Conservation (phyloP, 2,888 invertebrate genomes). For the Pachydiplax longipennis region DNA sequence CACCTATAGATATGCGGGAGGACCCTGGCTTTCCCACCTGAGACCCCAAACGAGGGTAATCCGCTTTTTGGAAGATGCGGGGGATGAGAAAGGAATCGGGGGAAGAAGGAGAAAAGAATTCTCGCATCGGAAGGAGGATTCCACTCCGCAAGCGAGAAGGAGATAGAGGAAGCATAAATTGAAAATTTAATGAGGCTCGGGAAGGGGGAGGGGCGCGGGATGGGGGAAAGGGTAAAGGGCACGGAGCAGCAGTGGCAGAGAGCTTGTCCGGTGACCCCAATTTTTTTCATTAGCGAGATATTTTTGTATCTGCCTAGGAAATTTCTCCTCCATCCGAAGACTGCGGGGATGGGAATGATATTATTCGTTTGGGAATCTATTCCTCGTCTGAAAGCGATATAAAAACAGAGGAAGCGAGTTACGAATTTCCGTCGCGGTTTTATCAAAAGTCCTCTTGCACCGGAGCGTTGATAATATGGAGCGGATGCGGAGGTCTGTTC, state of each 20-base stretch:
- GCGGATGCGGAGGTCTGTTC: neutral
- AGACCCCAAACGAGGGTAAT: neutral
- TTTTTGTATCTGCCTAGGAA: neutral
- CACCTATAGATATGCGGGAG: neutral
- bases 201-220: neutral
- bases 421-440: neutral
- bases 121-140: neutral
- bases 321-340: neutral
- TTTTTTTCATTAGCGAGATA: conserved; percentile 27
- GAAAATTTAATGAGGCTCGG: conserved; percentile 19
- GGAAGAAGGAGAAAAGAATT: neutral
- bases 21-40: neutral
- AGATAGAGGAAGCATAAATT: conserved; percentile 1
- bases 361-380: neutral
- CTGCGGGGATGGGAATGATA: neutral
- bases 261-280: neutral
- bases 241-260: neutral
- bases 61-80: neutral
- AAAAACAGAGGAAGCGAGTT: neutral
- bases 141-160: neutral
- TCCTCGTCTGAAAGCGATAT: neutral
- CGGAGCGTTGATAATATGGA: neutral
- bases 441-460: neutral
- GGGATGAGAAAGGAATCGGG: neutral
- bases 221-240: neutral